Percentiles rank a stretch among this genome's conserved stretches.
phyloP scores from a whole-genome alignment of 2,113 vertebrate genomes.

The Pao palembangensis region DNA sequence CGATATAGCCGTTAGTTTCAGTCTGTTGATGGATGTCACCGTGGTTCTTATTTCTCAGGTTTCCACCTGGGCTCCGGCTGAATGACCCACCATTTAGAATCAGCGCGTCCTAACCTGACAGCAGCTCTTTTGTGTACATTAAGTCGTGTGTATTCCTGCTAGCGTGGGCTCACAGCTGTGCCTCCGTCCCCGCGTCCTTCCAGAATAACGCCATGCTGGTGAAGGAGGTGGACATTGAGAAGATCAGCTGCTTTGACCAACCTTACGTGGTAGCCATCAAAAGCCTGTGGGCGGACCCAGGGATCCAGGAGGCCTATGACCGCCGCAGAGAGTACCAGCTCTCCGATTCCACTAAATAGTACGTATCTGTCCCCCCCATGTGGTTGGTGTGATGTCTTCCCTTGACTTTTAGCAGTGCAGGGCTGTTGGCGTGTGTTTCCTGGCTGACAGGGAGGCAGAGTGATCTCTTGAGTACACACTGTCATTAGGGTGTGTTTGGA shows the following conservation, averaged over 20 bases:
- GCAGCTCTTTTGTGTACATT: too few species aligned
- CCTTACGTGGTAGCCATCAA: slow-evolving; percentile 72
- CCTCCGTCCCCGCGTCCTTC: neutral
- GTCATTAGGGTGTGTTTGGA: slow-evolving; percentile 12
- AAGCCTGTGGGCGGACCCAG: slow-evolving; percentile 81
- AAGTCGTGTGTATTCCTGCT: too few species aligned
- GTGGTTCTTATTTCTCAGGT: slow-evolving; percentile 9
- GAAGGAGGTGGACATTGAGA: slow-evolving; percentile 85
- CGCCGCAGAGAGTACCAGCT: slow-evolving; percentile 86
- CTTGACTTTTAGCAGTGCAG: too few species aligned
- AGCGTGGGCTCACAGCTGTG: neutral
- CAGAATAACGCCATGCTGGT: slow-evolving; percentile 81
- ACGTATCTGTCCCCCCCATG: slow-evolving; percentile 48
- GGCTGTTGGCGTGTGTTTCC: neutral
- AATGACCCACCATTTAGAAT: slow-evolving; percentile 8
- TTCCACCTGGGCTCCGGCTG: slow-evolving; percentile 17
- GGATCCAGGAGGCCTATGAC: slow-evolving; percentile 82
- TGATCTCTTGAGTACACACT: neutral
- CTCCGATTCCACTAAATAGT: slow-evolving; percentile 88
- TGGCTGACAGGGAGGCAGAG: neutral
- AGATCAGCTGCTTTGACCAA: slow-evolving; percentile 74
- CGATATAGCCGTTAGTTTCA: slow-evolving; percentile 16
- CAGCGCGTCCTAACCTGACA: neutral
- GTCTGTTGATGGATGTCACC: slow-evolving; percentile 15
- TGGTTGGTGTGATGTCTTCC: neutral